Evolutionary conservation across 2,888 invertebrate species (phyloP).

Genomic region (Tenthredo distinguenda): DNA sequence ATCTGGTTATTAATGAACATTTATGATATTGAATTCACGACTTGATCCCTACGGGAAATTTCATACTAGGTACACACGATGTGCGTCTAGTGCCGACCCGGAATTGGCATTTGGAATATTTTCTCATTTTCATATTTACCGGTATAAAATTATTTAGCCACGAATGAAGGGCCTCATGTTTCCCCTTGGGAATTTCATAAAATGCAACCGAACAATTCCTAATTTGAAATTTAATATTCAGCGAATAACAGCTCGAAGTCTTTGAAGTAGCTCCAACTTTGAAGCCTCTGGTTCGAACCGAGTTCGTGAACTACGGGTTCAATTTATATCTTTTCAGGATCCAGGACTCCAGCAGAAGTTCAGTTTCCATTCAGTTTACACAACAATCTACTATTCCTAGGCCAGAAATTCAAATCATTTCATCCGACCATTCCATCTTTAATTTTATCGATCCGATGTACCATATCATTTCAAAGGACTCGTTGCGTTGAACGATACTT

Average conservation of each 20-base stretch:
- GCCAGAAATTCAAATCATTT: background rate
- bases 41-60: background rate
- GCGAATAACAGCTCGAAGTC: constrained; percentile 61
- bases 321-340: constrained; percentile 58
- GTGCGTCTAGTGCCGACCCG: background rate
- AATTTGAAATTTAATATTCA: constrained; percentile 64
- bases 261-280: constrained; percentile 58
- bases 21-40: background rate
- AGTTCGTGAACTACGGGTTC: constrained; percentile 60
- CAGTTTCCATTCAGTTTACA: background rate
- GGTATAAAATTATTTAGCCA: background rate
- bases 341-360: background rate
- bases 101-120: background rate
- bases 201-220: constrained; percentile 50
- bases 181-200: constrained; percentile 34
- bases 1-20: constrained; percentile 25
- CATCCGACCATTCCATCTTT: background rate
- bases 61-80: background rate
- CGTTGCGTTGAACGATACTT: background rate
- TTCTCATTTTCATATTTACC: background rate
- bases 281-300: constrained; percentile 63
- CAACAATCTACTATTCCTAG: background rate
- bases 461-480: background rate
- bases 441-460: no score
- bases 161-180: background rate